phyloP scores from a whole-genome alignment of 2,888 invertebrate genomes.

The Lepidocyrtoides sp. region DNA sequence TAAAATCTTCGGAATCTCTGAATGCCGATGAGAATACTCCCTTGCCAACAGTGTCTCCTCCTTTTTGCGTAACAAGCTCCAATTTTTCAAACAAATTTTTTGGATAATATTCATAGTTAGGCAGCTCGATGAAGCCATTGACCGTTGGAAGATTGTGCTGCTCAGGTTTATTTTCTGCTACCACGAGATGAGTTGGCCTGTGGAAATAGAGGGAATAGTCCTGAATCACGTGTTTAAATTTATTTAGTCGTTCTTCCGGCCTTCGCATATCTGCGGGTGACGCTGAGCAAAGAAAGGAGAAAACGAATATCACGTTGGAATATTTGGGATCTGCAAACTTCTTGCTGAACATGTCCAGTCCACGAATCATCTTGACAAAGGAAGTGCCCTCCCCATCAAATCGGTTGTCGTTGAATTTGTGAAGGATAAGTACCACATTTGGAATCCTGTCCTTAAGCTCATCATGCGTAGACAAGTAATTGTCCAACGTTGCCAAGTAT shows the following conservation, averaged over 20 bases:
- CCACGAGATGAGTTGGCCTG: constrained; percentile 59
- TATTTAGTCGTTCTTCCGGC: constrained; percentile 9
- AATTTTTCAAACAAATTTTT: constrained; percentile 77
- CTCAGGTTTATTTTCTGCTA: constrained; percentile 76
- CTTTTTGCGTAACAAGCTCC: constrained; percentile 13
- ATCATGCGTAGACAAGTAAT: constrained; percentile 64
- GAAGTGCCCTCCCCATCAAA: constrained; percentile 58
- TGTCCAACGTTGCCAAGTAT: constrained; percentile 73
- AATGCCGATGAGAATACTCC: constrained; percentile 71
- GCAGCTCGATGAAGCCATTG: constrained; percentile 75
- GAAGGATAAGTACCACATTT: constrained; percentile 80
- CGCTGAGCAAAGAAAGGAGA: constrained; percentile 66
- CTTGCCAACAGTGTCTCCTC: constrained; percentile 69
- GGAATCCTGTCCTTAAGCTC: constrained; percentile 76
- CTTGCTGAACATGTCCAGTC: constrained; percentile 60
- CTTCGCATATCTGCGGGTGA: not conserved
- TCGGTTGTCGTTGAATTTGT: constrained; percentile 80
- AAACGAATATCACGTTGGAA: constrained; percentile 79
- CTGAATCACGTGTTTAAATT: constrained; percentile 62
- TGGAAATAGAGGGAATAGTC: constrained; percentile 67
- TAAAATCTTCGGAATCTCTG: constrained; percentile 62
- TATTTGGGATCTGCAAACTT: constrained; percentile 65
- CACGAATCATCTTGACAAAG: constrained; percentile 79
- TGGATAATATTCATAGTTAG: constrained; percentile 77
- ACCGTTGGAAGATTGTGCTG: constrained; percentile 66